Conservation (phyloP, 1,140 invertebrate species). For the Zaprionus inermis region DNA sequence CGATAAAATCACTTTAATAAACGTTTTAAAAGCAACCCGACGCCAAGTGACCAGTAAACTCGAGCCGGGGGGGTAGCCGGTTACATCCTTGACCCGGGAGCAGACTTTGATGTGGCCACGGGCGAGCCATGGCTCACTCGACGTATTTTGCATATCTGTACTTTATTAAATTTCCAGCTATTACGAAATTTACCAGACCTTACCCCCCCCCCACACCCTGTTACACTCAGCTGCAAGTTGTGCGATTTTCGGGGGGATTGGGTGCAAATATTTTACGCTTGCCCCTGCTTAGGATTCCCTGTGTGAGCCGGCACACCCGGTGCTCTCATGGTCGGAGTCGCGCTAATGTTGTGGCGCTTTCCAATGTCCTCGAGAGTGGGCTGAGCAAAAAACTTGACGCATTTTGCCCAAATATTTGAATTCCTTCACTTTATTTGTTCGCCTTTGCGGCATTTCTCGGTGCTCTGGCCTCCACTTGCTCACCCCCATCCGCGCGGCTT, state of each 20-base stretch:
- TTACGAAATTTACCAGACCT: conserved; percentile 38
- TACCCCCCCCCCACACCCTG: no score
- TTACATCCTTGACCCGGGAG: conserved; percentile 54
- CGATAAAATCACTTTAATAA: conserved; percentile 67
- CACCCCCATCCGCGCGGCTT: background rate
- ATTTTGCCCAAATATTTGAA: conserved; percentile 77
- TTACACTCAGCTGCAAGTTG: conserved; percentile 8
- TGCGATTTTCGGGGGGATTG: conserved; percentile 24
- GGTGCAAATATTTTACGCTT: conserved; percentile 20
- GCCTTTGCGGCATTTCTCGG: conserved; percentile 32
- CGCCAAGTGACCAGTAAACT: background rate
- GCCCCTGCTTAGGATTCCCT: background rate
- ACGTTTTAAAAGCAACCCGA: conserved; percentile 52
- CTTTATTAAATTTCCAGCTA: conserved; percentile 71
- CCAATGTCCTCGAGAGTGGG: conserved; percentile 18
- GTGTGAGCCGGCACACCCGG: background rate
- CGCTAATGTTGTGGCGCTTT: conserved; percentile 36
- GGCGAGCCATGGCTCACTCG: conserved; percentile 18
- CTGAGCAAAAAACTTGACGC: conserved; percentile 58
- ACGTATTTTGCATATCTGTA: conserved; percentile 41
- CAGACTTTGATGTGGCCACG: conserved; percentile 68
- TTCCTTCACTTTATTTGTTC: conserved; percentile 51
- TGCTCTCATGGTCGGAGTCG: background rate
- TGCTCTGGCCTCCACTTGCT: background rate
- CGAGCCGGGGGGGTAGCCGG: background rate